Evolutionary conservation across 2,113 vertebrate species (phyloP), one percentile per base, ranked within the genome.

Genomic region (Nothocercus julius): DNA sequence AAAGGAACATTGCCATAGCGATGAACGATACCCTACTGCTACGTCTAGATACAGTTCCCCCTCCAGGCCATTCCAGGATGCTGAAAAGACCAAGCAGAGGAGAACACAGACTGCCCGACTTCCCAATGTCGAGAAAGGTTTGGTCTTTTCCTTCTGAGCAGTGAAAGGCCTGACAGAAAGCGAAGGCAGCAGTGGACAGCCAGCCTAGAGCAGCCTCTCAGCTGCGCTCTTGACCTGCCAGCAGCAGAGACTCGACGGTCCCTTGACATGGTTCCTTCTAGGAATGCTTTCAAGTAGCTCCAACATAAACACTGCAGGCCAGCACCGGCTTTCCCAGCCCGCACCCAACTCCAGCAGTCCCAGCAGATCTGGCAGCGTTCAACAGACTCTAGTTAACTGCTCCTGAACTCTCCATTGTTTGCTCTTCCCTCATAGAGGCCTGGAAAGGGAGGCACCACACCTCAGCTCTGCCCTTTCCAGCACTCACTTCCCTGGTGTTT

Each of bases 221-320:
- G 81, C 45, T 1, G 0, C 66, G 75, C 47, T 76, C 66, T 73
- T 76, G 54, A 89, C 74, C 38, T 70, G 82, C 8, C 75, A 87
- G 79, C 67, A 70, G 56, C 17, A 83, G 45, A 83, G 54, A 76
- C 22, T 20, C 58, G 14, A 54, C 32, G 49, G 85, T 59, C 64
- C 79, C 54, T 7, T 0, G 4, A 30, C 53, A 77, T 2, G 1
- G 20, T 30, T 90, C 76, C 82, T 90, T 68, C 12, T 16, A 94
- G 73, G 80, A 96, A 95, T 77, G 80, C 88, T 94, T 93, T 90
- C 85, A 94, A 92, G 82, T 16, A 93, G 76, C 88, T 95, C 85
- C 76, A 95, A 21, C 5, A 78, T 51, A 90, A 95, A 93, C 80
- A 79, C 7, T 1, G 2, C 54, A 74, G n/a, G 24, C 30, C 13